Base-by-base conservation (phyloP, 2,888 invertebrate species). In the Phalera bucephala region DNA sequence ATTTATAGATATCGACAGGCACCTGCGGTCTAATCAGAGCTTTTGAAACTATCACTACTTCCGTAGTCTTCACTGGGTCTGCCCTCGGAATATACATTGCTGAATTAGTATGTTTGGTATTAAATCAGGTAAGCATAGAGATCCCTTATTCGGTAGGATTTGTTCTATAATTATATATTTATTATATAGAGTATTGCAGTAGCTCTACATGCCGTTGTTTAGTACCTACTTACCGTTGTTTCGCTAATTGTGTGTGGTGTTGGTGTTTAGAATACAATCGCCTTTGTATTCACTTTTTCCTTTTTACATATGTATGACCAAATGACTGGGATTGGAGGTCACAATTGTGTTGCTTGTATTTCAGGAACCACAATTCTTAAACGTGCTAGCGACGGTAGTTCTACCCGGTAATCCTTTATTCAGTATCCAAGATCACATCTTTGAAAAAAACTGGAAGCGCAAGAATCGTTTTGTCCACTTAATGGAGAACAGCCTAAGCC, bases 1-100 rank as follows among this genome's bases (percentile, higher is more conserved):
- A 29, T 8, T 29, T 6, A 19, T 51, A 89, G 88, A 81, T 89
- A 44, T 77, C 82, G 1, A 84, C 80, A 3, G 88, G 87, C 1
- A 80, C 72, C 40, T 87, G 87, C 45, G 89, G 89, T n/a, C 68
- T 88, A 0, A 83, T 89, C 36, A 77, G 82, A 48, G 83, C 82
- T 9, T 68, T 67, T 42, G 88, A 89, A 62, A 78, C 69, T 3
- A 83, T 88, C 7, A 71, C 74, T 1, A 76, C 77, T 0, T 67
- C 72, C 0, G 49, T 90, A 3, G 17, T 67, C n/a, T 89, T 89
- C 45, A 76, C 73, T 12, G 89, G 85, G 21, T 66, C 47, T 9
- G 74, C 82, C 6, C 66, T 87, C 17, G 89, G 89, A 10, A 49
- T 83, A 14, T 87, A 89, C 48, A 77, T 80, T 1, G 72, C 74